phyloP scores from a whole-genome alignment of 2,113 vertebrate species.

The Isurus oxyrinchus region DNA sequence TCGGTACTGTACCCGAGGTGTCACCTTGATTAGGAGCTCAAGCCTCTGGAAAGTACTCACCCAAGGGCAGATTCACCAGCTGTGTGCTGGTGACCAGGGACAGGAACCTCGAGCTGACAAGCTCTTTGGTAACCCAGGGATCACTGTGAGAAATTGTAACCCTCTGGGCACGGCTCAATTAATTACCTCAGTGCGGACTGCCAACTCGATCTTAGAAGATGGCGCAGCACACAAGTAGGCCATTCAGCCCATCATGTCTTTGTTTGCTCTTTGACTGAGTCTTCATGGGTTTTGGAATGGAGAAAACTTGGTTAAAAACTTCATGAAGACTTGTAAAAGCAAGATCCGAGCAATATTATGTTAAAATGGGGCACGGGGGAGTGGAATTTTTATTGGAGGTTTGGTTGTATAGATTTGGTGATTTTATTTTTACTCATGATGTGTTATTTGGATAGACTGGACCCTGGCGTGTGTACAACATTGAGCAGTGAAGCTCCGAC shows the following conservation, averaged over 20 bases:
- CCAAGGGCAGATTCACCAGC: too few species aligned
- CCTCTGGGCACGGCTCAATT: neutral
- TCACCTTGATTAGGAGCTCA: too few species aligned
- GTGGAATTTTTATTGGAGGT: neutral
- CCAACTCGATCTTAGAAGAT: neutral
- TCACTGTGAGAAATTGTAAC: neutral
- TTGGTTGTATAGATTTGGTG: neutral
- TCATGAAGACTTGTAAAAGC: neutral
- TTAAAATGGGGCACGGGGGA: neutral
- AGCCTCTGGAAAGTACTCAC: too few species aligned
- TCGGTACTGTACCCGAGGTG: too few species aligned
- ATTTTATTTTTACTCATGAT: neutral
- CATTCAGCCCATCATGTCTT: neutral
- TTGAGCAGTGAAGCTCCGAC: neutral
- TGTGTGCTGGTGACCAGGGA: neutral
- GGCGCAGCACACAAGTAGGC: neutral
- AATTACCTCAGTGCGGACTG: neutral
- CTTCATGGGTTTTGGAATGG: neutral
- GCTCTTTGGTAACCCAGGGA: neutral
- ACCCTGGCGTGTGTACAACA: neutral
- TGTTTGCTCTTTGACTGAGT: neutral
- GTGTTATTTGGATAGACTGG: neutral
- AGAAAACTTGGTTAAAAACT: neutral
- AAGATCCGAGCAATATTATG: neutral
- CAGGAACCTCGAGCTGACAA: neutral